Evolutionary conservation across 2,797 vertebrate genomes (phyloP).

Genomic region (Acestrorhynchus altus): DNA sequence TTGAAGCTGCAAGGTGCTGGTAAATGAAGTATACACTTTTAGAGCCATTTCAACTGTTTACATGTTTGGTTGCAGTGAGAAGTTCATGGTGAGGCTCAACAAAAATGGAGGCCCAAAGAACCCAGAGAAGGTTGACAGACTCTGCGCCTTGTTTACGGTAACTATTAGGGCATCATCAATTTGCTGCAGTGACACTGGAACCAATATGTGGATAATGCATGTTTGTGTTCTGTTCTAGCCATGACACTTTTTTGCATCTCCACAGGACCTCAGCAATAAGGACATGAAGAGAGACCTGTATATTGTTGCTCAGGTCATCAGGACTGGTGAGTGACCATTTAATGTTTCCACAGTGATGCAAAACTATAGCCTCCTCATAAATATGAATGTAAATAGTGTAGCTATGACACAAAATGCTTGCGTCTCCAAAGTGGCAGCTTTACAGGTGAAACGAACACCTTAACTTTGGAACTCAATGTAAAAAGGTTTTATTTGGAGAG

Average conservation of each 20-base stretch:
- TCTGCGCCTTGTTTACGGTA: constrained; percentile 98
- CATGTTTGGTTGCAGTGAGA: constrained; percentile 84
- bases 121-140: constrained; percentile 95
- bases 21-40: background rate
- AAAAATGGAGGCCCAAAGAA: constrained; percentile 98
- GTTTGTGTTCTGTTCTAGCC: background rate
- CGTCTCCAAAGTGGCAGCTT: too few relatives aligned
- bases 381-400: too few relatives aligned
- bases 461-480: too few relatives aligned
- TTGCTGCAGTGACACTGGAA: too few relatives aligned
- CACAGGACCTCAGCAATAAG: constrained; percentile 97
- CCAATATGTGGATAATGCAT: too few relatives aligned
- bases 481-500: too few relatives aligned
- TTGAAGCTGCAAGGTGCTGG: background rate
- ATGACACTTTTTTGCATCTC: background rate
- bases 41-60: background rate
- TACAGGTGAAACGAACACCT: too few relatives aligned
- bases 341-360: background rate
- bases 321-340: constrained; percentile 86
- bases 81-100: constrained; percentile 98
- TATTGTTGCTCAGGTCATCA: constrained; percentile 95
- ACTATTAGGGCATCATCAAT: background rate
- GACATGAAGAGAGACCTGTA: constrained; percentile 99
- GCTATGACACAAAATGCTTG: too few relatives aligned
- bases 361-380: constrained; percentile 10